Evolutionary conservation across 1,140 invertebrate species (phyloP).

Genomic region (Bombus balteatus): DNA sequence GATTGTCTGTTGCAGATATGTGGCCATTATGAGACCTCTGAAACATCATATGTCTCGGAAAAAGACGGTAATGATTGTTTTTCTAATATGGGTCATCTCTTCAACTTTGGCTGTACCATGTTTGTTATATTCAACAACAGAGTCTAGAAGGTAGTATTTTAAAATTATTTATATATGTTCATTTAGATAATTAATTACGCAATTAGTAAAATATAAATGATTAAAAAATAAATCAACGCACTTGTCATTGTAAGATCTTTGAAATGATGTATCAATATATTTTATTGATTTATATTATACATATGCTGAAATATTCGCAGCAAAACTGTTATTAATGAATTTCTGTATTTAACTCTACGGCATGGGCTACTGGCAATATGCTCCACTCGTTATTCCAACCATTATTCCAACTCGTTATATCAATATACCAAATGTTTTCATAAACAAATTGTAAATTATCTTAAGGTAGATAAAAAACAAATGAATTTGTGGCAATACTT

Average conservation of each 20-base stretch:
- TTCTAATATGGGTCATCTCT: slow-evolving; percentile 92
- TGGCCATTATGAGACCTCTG: slow-evolving; percentile 95
- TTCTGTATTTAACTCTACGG: too few relatives aligned
- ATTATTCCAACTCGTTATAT: too few relatives aligned
- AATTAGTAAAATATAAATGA: not conserved
- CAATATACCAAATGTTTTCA: too few relatives aligned
- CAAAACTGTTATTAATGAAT: too few relatives aligned
- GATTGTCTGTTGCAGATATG: slow-evolving; percentile 86
- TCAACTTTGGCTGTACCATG: slow-evolving; percentile 91
- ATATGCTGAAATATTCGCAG: too few relatives aligned
- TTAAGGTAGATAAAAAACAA: too few relatives aligned
- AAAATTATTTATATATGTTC: not conserved
- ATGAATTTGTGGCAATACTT: too few relatives aligned
- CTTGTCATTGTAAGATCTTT: not conserved
- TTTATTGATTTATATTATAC: too few relatives aligned
- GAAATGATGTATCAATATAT: not conserved
- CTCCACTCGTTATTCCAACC: too few relatives aligned
- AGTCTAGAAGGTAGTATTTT: slow-evolving; percentile 86
- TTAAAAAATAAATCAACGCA: not conserved
- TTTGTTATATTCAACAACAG: slow-evolving; percentile 91
- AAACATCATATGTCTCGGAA: slow-evolving; percentile 91
- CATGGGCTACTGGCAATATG: too few relatives aligned
- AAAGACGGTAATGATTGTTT: slow-evolving; percentile 89
- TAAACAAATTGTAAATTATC: too few relatives aligned
- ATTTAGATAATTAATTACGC: not conserved